Evolutionary conservation across 2,113 vertebrate genomes (phyloP).

Genomic region (Cervus canadensis): DNA sequence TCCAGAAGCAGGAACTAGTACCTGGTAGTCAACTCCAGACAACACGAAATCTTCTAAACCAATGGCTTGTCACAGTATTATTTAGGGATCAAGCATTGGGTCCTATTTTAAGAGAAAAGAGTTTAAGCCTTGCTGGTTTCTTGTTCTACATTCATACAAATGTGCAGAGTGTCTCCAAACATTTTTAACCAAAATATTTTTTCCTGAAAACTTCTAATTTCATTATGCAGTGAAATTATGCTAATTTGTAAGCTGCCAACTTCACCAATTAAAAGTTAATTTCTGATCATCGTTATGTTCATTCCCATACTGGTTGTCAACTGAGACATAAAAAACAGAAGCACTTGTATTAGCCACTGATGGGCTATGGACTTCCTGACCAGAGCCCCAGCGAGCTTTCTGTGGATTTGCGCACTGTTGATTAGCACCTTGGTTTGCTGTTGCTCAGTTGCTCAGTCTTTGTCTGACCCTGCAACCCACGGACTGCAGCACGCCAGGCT

Average conservation of each 20-base stretch:
- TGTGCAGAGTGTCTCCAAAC: background rate
- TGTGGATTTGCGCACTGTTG: background rate
- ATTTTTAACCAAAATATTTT: background rate
- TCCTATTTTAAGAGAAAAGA: background rate
- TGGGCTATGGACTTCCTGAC: background rate
- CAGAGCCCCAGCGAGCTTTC: background rate
- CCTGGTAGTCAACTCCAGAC: background rate
- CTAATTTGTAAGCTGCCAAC: background rate
- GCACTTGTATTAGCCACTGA: background rate
- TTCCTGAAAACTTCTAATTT: background rate
- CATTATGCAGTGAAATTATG: background rate
- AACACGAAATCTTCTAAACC: background rate
- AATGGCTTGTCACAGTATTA: background rate
- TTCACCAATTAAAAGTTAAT: background rate
- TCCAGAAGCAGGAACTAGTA: background rate
- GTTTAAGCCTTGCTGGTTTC: background rate
- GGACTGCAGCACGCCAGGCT: background rate
- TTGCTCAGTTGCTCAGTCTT: background rate
- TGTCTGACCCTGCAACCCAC: background rate
- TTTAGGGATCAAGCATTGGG: background rate
- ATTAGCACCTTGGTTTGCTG: background rate
- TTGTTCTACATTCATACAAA: background rate
- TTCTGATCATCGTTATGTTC: background rate
- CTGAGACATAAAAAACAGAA: background rate
- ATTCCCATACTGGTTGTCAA: background rate